Evolutionary conservation across 2,113 vertebrate genomes (phyloP).

Genomic region (Otus sunia): DNA sequence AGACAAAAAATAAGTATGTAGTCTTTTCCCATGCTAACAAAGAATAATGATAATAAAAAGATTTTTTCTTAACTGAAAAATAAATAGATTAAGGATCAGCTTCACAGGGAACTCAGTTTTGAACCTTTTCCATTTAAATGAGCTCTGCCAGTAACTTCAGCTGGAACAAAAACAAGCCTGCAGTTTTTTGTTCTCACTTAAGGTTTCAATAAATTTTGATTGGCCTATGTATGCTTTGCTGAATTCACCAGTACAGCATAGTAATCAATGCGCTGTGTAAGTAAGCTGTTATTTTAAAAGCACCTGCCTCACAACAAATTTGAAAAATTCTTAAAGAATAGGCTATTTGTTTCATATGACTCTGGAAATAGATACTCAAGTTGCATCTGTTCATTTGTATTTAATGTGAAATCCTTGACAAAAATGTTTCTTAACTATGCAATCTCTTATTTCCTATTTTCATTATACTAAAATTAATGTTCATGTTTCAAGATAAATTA

Average conservation of each 20-base stretch:
- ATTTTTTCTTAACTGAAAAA: not conserved
- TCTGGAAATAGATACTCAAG: not conserved
- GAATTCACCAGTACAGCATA: not conserved
- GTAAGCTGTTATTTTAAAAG: not conserved
- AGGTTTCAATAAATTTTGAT: not conserved
- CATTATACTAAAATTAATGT: not conserved
- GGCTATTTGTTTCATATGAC: not conserved
- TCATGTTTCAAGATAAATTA: not conserved
- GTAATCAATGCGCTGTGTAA: not conserved
- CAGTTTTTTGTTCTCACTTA: not conserved
- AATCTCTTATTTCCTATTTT: not conserved
- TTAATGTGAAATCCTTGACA: not conserved
- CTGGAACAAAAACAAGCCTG: not conserved
- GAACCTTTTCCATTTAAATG: not conserved
- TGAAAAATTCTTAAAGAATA: not conserved
- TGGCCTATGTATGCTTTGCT: not conserved
- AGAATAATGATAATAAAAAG: not conserved
- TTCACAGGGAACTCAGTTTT: not conserved
- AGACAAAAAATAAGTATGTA: not conserved
- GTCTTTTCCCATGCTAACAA: not conserved
- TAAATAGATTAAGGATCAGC: not conserved
- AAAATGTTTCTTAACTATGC: not conserved
- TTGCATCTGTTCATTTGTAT: not conserved
- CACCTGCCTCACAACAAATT: not conserved
- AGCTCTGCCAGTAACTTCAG: not conserved